Evolutionary conservation across 2,797 vertebrate genomes (phyloP), one percentile per base, ranked within the genome.

Genomic region (Trachurus trachurus): DNA sequence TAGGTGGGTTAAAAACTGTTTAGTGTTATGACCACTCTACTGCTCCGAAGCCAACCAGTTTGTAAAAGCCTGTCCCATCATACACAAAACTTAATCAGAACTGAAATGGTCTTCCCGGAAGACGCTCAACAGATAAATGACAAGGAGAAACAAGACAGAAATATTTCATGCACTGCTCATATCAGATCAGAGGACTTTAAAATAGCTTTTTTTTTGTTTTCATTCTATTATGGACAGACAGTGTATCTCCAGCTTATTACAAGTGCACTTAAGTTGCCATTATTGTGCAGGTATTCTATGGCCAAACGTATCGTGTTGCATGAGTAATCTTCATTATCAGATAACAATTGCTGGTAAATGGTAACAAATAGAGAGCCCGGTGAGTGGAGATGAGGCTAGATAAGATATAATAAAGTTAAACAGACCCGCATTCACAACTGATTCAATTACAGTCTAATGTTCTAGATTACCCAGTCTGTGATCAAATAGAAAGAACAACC

Each of bases 291-390:
- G 66, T 86, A 76, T 83, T 81, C 65, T 73, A 11, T 84, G 62
- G 78, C 74, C 29, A 57, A 60, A 45, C 6, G 0, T 75, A 90
- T 93, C 76, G 7, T 61, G 60, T 93, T 88, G 71, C 89, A 79
- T 17, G 66, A 80, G 84, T 56, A 63, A 77, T 87, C 81, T 86
- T 91, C 71, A 88, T 91, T 89, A 92, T 92, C 85, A 83, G 88
- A 91, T 87, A 82, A 78, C 81, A 83, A 74, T 71, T 77, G 78
- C 82, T 83, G 88, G 88, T 92, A 92, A 92, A 92, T 80, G 87
- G 87, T 84, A 89, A 90, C 89, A 85, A 89, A 92, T 85, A 89
- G 71, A 84, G 71, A 79, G 80, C 2, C 62, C 39, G 11, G 56
- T 74, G 82, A 89, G 80, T 79, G 71, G 80, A 87, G 88, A 90